Percentiles rank a stretch among this genome's conserved stretches.
Evolutionary conservation across 2,113 vertebrate species (phyloP).

Genomic region (Pluvialis apricaria): DNA sequence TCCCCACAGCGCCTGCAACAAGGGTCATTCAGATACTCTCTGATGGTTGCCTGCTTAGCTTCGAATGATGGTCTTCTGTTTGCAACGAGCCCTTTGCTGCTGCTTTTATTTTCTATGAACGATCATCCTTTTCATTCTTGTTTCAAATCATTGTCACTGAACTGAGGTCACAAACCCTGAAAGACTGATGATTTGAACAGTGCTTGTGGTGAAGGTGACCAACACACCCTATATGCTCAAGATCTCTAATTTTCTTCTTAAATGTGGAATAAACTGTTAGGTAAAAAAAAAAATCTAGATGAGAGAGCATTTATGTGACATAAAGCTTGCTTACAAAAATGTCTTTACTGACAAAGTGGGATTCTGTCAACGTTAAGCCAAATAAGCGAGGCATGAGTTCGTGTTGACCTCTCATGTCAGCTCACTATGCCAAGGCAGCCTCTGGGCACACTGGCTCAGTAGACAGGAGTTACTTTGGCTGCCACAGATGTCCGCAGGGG

Average conservation of each 20-base stretch:
- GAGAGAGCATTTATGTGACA: not conserved
- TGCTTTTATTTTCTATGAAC: not conserved
- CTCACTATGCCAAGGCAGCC: not conserved
- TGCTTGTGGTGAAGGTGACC: not conserved
- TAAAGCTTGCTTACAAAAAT: not conserved
- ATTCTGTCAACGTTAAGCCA: not conserved
- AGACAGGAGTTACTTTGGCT: not conserved
- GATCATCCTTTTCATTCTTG: not conserved
- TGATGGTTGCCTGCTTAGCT: not conserved
- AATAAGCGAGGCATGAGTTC: not conserved
- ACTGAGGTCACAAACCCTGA: not conserved
- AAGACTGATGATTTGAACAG: not conserved
- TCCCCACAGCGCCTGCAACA: not conserved
- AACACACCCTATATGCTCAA: not conserved
- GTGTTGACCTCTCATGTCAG: not conserved
- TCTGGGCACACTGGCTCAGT: not conserved
- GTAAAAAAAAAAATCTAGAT: not conserved
- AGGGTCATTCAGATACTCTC: not conserved
- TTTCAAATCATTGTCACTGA: not conserved
- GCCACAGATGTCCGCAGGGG: not conserved
- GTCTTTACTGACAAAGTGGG: not conserved
- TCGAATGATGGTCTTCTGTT: not conserved
- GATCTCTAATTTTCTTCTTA: not conserved
- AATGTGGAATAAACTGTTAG: not conserved
- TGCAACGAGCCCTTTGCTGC: not conserved